Percentiles rank a stretch among this genome's conserved stretches.
phyloP scores from a whole-genome alignment of 37 sponge, comb jelly and placozoan species.

The Geodia barretti region DNA sequence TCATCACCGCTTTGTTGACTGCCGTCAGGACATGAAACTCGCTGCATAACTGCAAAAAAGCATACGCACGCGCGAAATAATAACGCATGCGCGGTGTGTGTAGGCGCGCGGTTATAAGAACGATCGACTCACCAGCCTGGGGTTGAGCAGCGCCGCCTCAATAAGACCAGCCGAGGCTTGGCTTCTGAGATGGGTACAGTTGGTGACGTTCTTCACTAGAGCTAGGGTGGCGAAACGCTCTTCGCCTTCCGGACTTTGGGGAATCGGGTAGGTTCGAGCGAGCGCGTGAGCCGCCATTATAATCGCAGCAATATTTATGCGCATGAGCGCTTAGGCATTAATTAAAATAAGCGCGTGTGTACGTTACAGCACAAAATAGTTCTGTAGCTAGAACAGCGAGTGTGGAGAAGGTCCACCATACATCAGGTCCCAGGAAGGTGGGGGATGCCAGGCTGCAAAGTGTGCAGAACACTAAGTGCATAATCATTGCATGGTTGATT shows the following conservation, averaged over 20 bases:
- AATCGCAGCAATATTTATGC: background rate
- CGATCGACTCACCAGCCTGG: slow-evolving; percentile 41
- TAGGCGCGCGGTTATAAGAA: no score
- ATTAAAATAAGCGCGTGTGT: background rate
- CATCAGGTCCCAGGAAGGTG: slow-evolving; percentile 54
- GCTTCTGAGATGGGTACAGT: slow-evolving; percentile 15
- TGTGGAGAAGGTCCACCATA: slow-evolving; percentile 56
- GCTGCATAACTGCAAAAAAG: slow-evolving; percentile 32
- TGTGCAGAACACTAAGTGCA: background rate
- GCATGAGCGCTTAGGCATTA: background rate
- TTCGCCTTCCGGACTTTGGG: slow-evolving; percentile 1
- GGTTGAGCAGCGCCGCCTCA: slow-evolving; percentile 34
- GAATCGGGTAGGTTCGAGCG: background rate
- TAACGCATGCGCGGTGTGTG: no score
- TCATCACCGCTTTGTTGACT: slow-evolving; percentile 47
- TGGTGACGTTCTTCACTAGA: slow-evolving; percentile 23
- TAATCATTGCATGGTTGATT: no score
- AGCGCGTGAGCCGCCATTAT: background rate
- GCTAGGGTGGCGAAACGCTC: slow-evolving; percentile 17
- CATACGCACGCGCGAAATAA: background rate
- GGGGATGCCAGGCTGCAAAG: slow-evolving; percentile 31
- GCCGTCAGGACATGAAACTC: slow-evolving; percentile 52
- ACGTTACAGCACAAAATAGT: no score
- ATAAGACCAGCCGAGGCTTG: slow-evolving; percentile 27
- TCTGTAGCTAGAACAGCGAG: slow-evolving; percentile 42